These are phyloP conservation scores for Patagioenas fasciata DNA, from an alignment of 2,113 vertebrate species.

Conservation along the genomic window DNA sequence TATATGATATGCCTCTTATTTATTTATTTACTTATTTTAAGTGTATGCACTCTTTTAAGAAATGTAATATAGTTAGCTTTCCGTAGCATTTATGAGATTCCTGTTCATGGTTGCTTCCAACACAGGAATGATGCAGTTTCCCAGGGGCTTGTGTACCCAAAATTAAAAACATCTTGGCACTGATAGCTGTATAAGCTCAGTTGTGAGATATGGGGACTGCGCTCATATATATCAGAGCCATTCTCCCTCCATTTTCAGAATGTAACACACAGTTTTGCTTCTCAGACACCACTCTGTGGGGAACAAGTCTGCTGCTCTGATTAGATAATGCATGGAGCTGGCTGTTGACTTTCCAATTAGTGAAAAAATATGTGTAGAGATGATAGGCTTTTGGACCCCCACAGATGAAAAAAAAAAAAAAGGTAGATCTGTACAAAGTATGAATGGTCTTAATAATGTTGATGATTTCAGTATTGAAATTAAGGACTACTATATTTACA, in stretches of 20 bases:
- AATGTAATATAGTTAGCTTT: neutral
- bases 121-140: neutral
- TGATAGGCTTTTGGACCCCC: neutral
- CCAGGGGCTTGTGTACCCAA: neutral
- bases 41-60: neutral
- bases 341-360: neutral
- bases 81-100: neutral
- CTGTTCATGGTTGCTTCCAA: neutral
- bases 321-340: neutral
- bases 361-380: neutral
- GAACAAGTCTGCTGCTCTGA: neutral
- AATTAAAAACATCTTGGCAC: neutral
- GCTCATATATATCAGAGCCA: neutral
- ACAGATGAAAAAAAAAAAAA: neutral
- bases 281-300: rapidly evolving
- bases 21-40: neutral
- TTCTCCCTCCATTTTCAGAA: neutral
- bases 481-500: neutral
- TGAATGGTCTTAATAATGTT: neutral
- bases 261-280: neutral
- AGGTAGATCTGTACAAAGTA: neutral
- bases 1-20: neutral
- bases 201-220: neutral
- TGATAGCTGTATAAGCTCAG: neutral
- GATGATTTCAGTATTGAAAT: neutral